Evolutionary conservation across 23 tunicate species (phyloP), one percentile per base, ranked within the genome.

Genomic region (Corella eumyota): DNA sequence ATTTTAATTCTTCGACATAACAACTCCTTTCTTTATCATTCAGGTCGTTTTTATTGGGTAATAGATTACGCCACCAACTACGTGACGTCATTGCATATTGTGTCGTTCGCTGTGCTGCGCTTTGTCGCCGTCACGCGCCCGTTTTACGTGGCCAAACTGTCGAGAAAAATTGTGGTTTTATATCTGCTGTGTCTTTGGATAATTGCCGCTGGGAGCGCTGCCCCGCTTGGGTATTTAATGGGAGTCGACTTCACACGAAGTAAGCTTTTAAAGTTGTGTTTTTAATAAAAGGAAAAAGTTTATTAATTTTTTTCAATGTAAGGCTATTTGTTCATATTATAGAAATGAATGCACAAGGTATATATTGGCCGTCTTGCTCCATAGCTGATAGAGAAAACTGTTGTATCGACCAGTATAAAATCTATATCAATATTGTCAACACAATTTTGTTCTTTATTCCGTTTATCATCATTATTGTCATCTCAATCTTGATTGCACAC

Each of bases 41-140:
- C 75, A 81, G 91, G 91, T 30, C 68, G 73, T 49, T 60, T 81
- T 50, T 81, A 81, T 33, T 81, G 91, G 91, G 65, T 73, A 6
- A 22, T 32, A 2, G 91, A 81, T 38, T 81, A 62, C 57, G 67
- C 91, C 25, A 81, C 91, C 32, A 67, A 81, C 70, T 81, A 66
- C 64, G 74, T 60, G 32, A 81, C 91, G 6, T 37, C 91, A 4
- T 45, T 73, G 0, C 91, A 81, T 53, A 81, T 81, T 35, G 45
- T 69, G 48, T 65, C 91, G 9, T 73, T 81, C 30, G 74, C 91
- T 17, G 64, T 56, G 6, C 30, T 73, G 5, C 77, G 88, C 17
- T 79, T 52, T 32, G 33, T 51, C 31, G 85, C 75, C 19, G 52
- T 69, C 2, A 61, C 54, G 46, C 64, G 64, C 32, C 85, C 85